Base-by-base conservation (phyloP, 2,113 vertebrate genomes). In the Notarius lentiginosus region DNA sequence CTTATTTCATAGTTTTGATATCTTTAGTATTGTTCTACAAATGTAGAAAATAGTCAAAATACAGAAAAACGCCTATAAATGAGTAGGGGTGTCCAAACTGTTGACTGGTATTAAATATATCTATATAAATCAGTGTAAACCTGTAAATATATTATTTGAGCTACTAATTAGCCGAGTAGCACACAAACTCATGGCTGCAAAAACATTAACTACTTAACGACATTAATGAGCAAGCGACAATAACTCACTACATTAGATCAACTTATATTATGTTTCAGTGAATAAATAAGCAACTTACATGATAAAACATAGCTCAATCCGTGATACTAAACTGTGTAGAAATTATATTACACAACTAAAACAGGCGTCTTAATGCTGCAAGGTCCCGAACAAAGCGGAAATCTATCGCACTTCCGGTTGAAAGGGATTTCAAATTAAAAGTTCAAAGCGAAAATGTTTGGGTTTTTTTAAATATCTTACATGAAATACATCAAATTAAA, bases 291-390 rank as follows among this genome's bases (percentile, higher is more conserved):
- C 1, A 65, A 79, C 90, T 83, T 88, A 91, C 90, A 41, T 91
- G 90, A 89, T 91, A 91, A 90, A 91, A 91, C 90, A 91, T 91
- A 18, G 84, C 61, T 88, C 30, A 82, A 34, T 1, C 47, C 30
- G 76, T 60, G 11, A 7, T 12, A 20, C 5, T 18, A 10, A 24
- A 24, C 5, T 1, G 47, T 63, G 4, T 53, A 65, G 30, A 85
- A 2, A 20, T 17, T 41, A 41, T 51, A 51, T 27, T 20, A 10
- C 53, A 6, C 5, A 1, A 20, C 58, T 47, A 4, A 22, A 55
- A 30, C 7, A 34, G 24, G 15, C 77, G 55, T 8, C 1, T 22
- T 4, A 0, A 4, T 20, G 14, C 41, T 2, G 17, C 30, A 22
- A 10, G 49, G 10, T 20, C 22, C 24, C 12, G 61, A 68, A 17